Base-by-base conservation (phyloP, 2,797 vertebrate species). In the Cirrhinus mrigala region DNA sequence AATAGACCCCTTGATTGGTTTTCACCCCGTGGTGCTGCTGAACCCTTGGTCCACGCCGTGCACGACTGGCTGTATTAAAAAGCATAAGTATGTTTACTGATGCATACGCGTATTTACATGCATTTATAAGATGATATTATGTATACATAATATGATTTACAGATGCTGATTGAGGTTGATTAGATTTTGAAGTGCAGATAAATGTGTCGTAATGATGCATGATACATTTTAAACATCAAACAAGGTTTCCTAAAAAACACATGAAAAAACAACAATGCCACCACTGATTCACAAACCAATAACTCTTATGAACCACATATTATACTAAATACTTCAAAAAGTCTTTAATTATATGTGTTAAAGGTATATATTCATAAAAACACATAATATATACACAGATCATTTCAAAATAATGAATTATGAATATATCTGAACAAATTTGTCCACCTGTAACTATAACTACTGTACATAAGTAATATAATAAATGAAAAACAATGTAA, bases 1-100 rank as follows among this genome's bases (percentile, higher is more conserved):
- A 93, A 94, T 91, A 93, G 92, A 93, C 94, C 90, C 90, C 88
- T 92, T 92, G 92, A 96, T 95, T 94, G 94, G 91, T 94, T 93
- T 94, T 93, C 93, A 92, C 90, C 92, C 90, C 89, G 75, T 86
- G 89, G 90, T 85, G 87, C 91, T 91, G 89, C 82, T 75, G 69
- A 60, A 83, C 48, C 88, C 89, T 93, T 85, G 85, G 86, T 90
- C 89, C 90, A 84, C 44, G 87, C 87, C 87, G 62, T 90, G 88
- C 88, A 89, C 89, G 89, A 92, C 89, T 92, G 91, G 92, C 91
- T 91, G 92, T 92, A 91, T 93, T 93, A 92, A 91, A 92, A 90
- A 89, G 92, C 90, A 91, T 91, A 92, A 93, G 94, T 91, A 93
- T 88, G 86, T 89, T 93, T 94, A 91, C 89, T 88, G 85, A 92